Evolutionary conservation across 2,888 invertebrate genomes (phyloP), one percentile per base, ranked within the genome.

Genomic region (Aspidapion aeneum): DNA sequence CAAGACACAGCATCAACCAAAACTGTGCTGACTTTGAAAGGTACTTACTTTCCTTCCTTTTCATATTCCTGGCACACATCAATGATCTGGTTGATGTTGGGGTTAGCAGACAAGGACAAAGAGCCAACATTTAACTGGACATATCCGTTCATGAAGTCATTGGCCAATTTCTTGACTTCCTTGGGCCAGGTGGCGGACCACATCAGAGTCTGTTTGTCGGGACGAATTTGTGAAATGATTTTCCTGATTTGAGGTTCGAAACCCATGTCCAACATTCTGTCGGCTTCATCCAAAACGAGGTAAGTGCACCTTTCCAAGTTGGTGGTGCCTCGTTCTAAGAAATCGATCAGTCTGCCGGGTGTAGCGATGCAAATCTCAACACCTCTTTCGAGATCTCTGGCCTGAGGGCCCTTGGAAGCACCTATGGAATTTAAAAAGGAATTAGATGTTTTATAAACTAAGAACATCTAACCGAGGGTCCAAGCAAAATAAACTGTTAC

Each of bases 131-230:
- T 98, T 61, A 96, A 87, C 81, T 96, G 96, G 60, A 93, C 86
- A 75, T 94, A 96, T 74, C 95, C 91, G 61, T 87, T 87, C 17
- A 98, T 84, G 78, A 96, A 98, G 76, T 98, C 97, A 74, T 93
- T 91, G 17, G 98, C 98, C 66, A 98, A 81, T 72, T 90, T 89
- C 68, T 90, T 86, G 1, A 98, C 97, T 83, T 98, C 97, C 75
- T 94, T 96, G 0, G 98, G 98, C 98, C 98, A 98, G 17, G 98
- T 98, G 0, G 98, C 98, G 69, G 96, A 96, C 94, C 96, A 98
- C 98, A 98, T 98, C 52, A 98, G 84, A 12, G 95, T 96, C 80
- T 98, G 98, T 74, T 98, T 84, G 76, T 97, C 96, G 18, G 96
- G 96, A 69, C 96, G 84, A 73, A 96, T 94, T 80, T 96, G 96